phyloP scores from a whole-genome alignment of 2,113 vertebrate genomes.

The Taurulus bubalis region DNA sequence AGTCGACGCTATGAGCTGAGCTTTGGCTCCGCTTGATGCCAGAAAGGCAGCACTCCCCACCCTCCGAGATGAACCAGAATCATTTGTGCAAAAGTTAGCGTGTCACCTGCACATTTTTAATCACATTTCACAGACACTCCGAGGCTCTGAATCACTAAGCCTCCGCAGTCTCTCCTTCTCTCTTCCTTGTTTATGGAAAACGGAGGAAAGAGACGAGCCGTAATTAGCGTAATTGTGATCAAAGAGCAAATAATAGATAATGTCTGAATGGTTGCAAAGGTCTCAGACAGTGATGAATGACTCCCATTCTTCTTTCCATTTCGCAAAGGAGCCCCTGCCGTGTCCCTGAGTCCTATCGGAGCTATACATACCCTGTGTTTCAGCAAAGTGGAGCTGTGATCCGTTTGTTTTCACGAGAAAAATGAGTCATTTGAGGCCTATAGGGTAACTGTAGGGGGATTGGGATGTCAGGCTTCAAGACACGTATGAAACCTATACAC shows the following conservation, averaged over 20 bases:
- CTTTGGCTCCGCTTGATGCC: slow-evolving; percentile 2
- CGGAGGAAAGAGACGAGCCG: slow-evolving; percentile 41
- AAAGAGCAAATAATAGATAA: slow-evolving; percentile 63
- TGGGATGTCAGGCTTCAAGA: neutral
- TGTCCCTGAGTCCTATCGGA: neutral
- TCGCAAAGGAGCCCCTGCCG: slow-evolving; percentile 21
- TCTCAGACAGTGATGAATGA: slow-evolving; percentile 60
- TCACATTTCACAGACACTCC: slow-evolving; percentile 51
- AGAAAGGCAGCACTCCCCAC: neutral
- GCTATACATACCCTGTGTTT: slow-evolving; percentile 3
- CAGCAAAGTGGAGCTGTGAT: neutral
- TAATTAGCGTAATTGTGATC: slow-evolving; percentile 67
- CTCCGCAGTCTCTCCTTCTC: slow-evolving; percentile 32
- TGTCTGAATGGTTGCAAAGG: slow-evolving; percentile 52
- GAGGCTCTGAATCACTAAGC: slow-evolving; percentile 31
- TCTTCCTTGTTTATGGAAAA: slow-evolving; percentile 56
- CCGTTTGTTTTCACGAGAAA: slow-evolving; percentile 11
- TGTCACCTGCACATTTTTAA: slow-evolving; percentile 54
- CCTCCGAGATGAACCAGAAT: slow-evolving; percentile 17
- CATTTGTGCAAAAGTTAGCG: slow-evolving; percentile 14
- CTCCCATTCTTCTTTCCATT: slow-evolving; percentile 43
- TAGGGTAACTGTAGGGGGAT: slow-evolving; percentile 4
- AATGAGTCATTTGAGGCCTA: neutral
- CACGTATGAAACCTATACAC: neutral
- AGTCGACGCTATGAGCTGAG: slow-evolving; percentile 26